phyloP scores from a whole-genome alignment of 2,888 invertebrate genomes.

The Melinaea marsaeus region DNA sequence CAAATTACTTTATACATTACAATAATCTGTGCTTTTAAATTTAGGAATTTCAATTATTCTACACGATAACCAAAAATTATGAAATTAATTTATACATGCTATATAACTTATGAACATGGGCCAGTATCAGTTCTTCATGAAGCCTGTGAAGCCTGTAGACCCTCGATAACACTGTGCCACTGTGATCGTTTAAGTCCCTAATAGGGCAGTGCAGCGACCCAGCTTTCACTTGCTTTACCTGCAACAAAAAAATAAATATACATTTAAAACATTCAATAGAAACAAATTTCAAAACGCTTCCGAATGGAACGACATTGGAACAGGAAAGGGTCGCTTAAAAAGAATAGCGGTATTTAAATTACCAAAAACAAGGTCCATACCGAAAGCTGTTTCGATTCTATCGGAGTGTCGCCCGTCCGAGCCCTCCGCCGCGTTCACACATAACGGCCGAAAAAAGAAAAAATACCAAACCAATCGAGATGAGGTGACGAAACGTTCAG shows the following conservation, averaged over 20 bases:
- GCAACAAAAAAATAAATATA: constrained; percentile 49
- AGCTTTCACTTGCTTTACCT: constrained; percentile 70
- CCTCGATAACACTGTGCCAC: constrained; percentile 63
- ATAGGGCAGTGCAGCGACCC: constrained; percentile 56
- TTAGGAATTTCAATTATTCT: constrained; percentile 53
- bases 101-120: constrained; percentile 14
- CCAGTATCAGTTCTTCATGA: constrained; percentile 8
- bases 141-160: constrained; percentile 35
- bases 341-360: constrained; percentile 72
- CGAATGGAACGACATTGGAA: constrained; percentile 28
- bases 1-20: constrained; percentile 54
- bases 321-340: constrained; percentile 57
- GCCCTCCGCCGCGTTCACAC: constrained; percentile 74
- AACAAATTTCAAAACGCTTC: constrained; percentile 27
- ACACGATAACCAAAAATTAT: constrained; percentile 57
- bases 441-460: constrained; percentile 67
- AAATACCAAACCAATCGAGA: constrained; percentile 74
- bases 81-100: constrained; percentile 41
- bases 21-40: constrained; percentile 58
- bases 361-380: constrained; percentile 62
- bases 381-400: constrained; percentile 69
- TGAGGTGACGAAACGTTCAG: constrained; percentile 78
- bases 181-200: constrained; percentile 53
- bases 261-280: constrained; percentile 15
- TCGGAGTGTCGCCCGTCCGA: constrained; percentile 45